phyloP scores from a whole-genome alignment of 2,888 invertebrate species.

The Campopleginae sp. region DNA sequence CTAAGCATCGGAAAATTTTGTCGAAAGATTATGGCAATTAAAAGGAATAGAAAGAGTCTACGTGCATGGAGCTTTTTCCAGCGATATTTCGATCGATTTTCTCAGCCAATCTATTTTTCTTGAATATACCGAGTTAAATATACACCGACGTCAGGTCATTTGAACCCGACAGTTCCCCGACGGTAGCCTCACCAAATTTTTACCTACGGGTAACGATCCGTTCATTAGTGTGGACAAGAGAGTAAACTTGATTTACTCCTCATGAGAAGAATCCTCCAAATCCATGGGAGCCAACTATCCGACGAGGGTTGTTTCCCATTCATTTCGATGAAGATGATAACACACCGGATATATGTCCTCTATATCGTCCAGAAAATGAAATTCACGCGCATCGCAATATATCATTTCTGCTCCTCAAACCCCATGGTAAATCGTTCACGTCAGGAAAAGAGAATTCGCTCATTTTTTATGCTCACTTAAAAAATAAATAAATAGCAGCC shows the following conservation, averaged over 20 bases:
- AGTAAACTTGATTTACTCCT: background rate
- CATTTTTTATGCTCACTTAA: constrained; percentile 18
- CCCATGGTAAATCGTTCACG: background rate
- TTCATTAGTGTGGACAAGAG: background rate
- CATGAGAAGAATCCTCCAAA: background rate
- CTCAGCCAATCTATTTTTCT: background rate
- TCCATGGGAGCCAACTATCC: background rate
- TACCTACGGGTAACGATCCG: too few relatives aligned
- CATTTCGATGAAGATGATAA: background rate
- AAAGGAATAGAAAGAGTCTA: background rate
- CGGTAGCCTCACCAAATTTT: too few relatives aligned
- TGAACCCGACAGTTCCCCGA: too few relatives aligned
- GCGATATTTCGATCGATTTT: background rate
- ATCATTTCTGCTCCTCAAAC: constrained; percentile 1
- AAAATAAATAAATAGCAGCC: background rate
- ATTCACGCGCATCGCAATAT: constrained; percentile 1
- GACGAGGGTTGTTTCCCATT: background rate
- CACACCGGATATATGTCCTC: background rate
- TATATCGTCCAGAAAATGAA: background rate
- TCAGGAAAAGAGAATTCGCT: background rate
- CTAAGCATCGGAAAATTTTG: background rate
- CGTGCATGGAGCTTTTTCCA: background rate
- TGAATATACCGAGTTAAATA: too few relatives aligned
- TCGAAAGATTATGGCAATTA: background rate
- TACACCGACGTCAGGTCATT: too few relatives aligned